A percentile compares a stretch with the other conserved stretches of the same genome.
phyloP scores from a whole-genome alignment of 2,797 vertebrate species.

The Tolypeutes matacus region DNA sequence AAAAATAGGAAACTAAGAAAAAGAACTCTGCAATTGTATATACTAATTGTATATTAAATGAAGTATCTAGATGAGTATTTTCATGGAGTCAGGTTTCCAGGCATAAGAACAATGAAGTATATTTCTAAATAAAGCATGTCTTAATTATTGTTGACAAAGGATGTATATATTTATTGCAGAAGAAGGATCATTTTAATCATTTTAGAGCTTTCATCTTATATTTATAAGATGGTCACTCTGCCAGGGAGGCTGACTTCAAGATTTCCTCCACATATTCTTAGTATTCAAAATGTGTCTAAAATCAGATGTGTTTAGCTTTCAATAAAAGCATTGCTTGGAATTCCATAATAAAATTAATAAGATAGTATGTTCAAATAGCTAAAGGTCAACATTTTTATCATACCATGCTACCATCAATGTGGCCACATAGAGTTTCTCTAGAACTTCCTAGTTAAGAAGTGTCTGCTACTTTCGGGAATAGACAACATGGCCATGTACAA shows the following conservation, averaged over 20 bases:
- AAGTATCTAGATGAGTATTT: not conserved
- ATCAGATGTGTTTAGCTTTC: not conserved
- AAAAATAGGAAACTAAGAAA: not conserved
- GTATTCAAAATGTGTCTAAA: constrained; percentile 1
- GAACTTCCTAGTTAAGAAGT: not conserved
- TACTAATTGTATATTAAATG: not conserved
- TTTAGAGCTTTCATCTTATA: not conserved
- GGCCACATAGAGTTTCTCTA: not conserved
- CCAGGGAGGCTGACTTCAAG: not conserved
- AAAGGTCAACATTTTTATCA: not conserved
- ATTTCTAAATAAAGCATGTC: not conserved
- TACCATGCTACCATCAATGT: not conserved
- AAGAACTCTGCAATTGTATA: not conserved
- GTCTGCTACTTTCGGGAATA: not conserved
- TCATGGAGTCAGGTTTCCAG: not conserved
- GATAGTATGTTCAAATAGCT: not conserved
- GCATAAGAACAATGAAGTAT: not conserved
- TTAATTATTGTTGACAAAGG: not conserved
- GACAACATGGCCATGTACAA: not conserved
- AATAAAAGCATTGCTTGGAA: not conserved
- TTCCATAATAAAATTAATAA: constrained; percentile 27
- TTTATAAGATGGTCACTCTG: not conserved
- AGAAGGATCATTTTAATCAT: not conserved
- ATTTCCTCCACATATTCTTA: not conserved
- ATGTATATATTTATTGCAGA: not conserved